A percentile compares a stretch with the other conserved stretches of the same genome.
These are phyloP conservation scores for Nomada ferruginata DNA, from an alignment of 2,888 invertebrate species.

Conservation along the genomic window DNA sequence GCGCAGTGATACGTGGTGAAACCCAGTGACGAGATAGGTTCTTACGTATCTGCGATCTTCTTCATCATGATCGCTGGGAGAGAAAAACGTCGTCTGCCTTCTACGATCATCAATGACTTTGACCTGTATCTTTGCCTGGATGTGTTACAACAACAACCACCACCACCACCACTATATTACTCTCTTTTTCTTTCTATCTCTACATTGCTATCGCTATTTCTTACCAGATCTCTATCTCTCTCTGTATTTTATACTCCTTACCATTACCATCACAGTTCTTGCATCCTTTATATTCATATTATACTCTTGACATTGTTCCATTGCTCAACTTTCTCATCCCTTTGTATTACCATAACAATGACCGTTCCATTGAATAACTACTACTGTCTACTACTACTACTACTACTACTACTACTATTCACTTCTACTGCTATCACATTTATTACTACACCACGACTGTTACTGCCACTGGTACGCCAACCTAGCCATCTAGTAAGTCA, in stretches of 20 bases:
- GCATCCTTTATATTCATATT: neutral
- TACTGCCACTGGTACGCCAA: constrained; percentile 78
- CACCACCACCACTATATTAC: constrained; percentile 22
- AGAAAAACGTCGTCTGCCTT: constrained; percentile 62
- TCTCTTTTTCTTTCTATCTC: constrained; percentile 12
- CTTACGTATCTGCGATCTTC: constrained; percentile 71
- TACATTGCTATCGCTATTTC: neutral
- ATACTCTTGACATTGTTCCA: constrained; percentile 19
- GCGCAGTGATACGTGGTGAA: constrained; percentile 74
- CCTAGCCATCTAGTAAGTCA: constrained; percentile 80
- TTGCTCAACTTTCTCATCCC: constrained; percentile 11
- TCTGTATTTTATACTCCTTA: constrained; percentile 8
- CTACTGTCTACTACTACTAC: constrained; percentile 48
- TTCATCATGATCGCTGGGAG: constrained; percentile 69
- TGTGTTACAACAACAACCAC: constrained; percentile 45
- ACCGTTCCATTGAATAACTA: constrained; percentile 16
- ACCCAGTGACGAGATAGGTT: constrained; percentile 74
- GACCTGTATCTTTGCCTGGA: constrained; percentile 64
- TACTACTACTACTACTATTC: constrained; percentile 71
- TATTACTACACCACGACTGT: constrained; percentile 72
- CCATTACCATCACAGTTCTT: neutral
- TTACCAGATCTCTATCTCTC: neutral
- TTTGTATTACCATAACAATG: constrained; percentile 15
- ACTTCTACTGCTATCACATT: constrained; percentile 56
- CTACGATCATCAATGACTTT: constrained; percentile 66